These are phyloP conservation scores for Cyclopterus lumpus DNA, from an alignment of 2,797 vertebrate genomes.

Conservation along the genomic window DNA sequence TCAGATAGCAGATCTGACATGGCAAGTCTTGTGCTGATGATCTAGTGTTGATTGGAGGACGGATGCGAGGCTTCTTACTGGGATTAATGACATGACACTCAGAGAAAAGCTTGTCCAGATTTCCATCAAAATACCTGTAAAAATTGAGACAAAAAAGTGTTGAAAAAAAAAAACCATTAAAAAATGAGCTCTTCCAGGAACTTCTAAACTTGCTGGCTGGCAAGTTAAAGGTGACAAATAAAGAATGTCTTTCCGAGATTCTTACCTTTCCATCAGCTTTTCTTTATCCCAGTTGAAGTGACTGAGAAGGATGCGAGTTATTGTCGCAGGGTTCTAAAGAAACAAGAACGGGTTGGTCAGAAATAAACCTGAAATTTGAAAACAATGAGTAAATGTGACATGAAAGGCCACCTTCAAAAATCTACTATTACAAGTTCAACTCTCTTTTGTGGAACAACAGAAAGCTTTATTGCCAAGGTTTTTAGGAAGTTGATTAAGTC, in stretches of 20 bases:
- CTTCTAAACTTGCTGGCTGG: neutral
- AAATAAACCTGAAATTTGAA: neutral
- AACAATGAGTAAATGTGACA: neutral
- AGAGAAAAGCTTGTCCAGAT: slow-evolving; percentile 99
- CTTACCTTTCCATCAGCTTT: slow-evolving; percentile 99
- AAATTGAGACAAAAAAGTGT: slow-evolving; percentile 27
- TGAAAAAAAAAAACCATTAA: neutral
- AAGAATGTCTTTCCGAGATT: slow-evolving; percentile 18
- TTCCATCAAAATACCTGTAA: slow-evolving; percentile 98
- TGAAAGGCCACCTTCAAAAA: neutral
- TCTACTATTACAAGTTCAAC: neutral
- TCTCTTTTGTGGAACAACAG: neutral
- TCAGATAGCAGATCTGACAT: slow-evolving; percentile 99
- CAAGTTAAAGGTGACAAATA: neutral
- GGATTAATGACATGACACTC: slow-evolving; percentile 99
- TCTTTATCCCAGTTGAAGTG: slow-evolving; percentile 99
- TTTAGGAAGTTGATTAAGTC: neutral
- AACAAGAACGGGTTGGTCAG: slow-evolving; percentile 41
- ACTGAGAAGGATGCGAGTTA: slow-evolving; percentile 99
- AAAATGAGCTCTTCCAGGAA: neutral
- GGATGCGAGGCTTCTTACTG: slow-evolving; percentile 97
- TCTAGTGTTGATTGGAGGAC: slow-evolving; percentile 96
- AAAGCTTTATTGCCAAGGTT: neutral
- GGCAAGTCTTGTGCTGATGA: slow-evolving; percentile 99
- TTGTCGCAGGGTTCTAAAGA: slow-evolving; percentile 96